Percentiles rank a stretch among this genome's conserved stretches.
phyloP scores from a whole-genome alignment of 37 sponge, comb jelly and placozoan species.

The Halisarca cf. caerulea region DNA sequence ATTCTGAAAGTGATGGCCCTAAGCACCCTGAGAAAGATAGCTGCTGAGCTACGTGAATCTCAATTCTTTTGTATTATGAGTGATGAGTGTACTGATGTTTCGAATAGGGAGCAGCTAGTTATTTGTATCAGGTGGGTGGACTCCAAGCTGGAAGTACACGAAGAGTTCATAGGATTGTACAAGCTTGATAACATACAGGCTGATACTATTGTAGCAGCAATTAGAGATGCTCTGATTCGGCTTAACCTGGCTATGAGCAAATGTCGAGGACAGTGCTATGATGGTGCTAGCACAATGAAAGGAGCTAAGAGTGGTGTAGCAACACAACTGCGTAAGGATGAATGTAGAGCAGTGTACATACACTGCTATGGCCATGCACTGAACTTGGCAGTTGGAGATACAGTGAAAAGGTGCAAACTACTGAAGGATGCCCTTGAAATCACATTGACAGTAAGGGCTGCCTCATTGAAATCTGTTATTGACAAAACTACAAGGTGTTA shows the following conservation, averaged over 20 bases:
- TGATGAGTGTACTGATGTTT: conserved; percentile 40
- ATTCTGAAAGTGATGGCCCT: conserved; percentile 30
- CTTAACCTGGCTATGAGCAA: conserved; percentile 28
- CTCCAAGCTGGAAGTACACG: conserved; percentile 23
- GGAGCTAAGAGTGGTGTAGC: conserved; percentile 51
- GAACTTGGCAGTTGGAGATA: conserved; percentile 47
- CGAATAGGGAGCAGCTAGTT: conserved; percentile 43
- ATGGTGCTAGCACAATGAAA: conserved; percentile 50
- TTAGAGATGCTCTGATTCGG: conserved; percentile 21
- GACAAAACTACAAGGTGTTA: conserved; percentile 35
- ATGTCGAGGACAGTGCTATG: conserved; percentile 58
- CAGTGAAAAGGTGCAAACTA: conserved; percentile 34
- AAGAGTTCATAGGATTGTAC: conserved; percentile 55
- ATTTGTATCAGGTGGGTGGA: conserved; percentile 31
- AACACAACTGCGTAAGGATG: conserved; percentile 12
- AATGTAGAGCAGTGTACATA: conserved; percentile 37
- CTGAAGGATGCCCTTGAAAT: conserved; percentile 42
- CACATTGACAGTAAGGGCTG: conserved; percentile 21
- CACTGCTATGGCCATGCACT: conserved; percentile 55
- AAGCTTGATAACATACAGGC: conserved; percentile 36
- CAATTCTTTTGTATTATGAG: conserved; percentile 33
- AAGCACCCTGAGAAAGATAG: conserved; percentile 5
- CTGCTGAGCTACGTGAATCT: neutral
- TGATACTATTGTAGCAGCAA: conserved; percentile 19
- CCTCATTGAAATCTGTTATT: neutral